Evolutionary conservation across 1,140 invertebrate species (phyloP).

Genomic region (Halotydeus destructor): DNA sequence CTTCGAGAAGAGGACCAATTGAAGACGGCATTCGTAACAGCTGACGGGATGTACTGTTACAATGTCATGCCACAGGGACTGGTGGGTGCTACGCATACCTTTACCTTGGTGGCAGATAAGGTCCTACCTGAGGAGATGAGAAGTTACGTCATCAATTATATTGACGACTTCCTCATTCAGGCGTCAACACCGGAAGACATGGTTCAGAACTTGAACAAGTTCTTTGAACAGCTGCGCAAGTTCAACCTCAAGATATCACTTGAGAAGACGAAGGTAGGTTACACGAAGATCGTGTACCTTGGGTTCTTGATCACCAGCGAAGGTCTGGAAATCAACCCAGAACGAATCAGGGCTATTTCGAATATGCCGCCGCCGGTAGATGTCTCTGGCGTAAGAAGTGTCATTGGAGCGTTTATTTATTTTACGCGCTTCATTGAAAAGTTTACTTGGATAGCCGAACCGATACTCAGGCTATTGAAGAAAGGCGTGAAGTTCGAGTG

Average conservation of each 20-base stretch:
- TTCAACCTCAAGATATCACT: constrained; percentile 9
- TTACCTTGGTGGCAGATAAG: constrained; percentile 19
- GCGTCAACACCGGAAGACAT: constrained; percentile 15
- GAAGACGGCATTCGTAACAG: constrained; percentile 27
- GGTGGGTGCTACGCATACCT: constrained; percentile 18
- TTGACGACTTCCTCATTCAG: constrained; percentile 16
- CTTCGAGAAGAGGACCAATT: constrained; percentile 20
- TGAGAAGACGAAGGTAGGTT: constrained; percentile 10
- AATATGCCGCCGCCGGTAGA: constrained; percentile 7
- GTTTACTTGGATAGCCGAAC: constrained; percentile 19
- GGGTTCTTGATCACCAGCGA: constrained; percentile 8
- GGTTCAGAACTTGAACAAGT: constrained; percentile 1
- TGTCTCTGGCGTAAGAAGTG: constrained; percentile 19
- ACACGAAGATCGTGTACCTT: constrained; percentile 8
- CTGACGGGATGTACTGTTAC: constrained; percentile 24
- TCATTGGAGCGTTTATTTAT: constrained; percentile 27
- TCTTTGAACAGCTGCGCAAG: constrained; percentile 6
- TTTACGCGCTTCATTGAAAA: constrained; percentile 27
- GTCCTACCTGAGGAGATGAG: constrained; percentile 16
- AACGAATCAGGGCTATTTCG: constrained; percentile 2
- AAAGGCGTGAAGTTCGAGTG: constrained; percentile 15
- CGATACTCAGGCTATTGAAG: constrained; percentile 17
- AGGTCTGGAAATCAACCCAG: constrained; percentile 2
- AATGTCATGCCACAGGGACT: constrained; percentile 24
- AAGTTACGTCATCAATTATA: neutral